Percentiles rank a stretch among this genome's conserved stretches.
These are phyloP conservation scores for Crematogaster levior DNA, from an alignment of 2,888 invertebrate species.

Conservation along the genomic window DNA sequence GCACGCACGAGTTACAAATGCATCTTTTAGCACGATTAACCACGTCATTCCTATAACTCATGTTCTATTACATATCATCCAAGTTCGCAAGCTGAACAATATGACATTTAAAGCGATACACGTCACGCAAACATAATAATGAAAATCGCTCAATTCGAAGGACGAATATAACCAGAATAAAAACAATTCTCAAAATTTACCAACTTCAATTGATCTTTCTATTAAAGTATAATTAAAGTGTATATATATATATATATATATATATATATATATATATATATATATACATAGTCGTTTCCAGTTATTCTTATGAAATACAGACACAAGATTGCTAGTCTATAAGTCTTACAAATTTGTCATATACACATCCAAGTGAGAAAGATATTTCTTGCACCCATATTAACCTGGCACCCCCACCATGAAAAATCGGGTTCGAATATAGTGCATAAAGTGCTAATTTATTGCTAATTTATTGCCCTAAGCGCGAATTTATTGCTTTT, in stretches of 20 bases:
- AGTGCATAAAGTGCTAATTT: too few species aligned
- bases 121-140: slow-evolving; percentile 11
- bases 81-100: not conserved
- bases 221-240: not conserved
- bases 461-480: too few species aligned
- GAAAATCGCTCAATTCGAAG: not conserved
- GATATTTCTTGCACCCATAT: too few species aligned
- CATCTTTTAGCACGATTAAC: not conserved
- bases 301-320: not conserved
- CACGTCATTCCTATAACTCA: slow-evolving; percentile 1
- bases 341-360: not conserved
- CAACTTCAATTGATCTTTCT: not conserved
- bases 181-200: not conserved
- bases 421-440: too few species aligned
- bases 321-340: not conserved
- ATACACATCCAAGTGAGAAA: too few species aligned
- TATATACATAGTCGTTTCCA: too few species aligned
- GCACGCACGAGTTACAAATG: slow-evolving; percentile 1
- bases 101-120: not conserved
- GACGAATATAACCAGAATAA: not conserved
- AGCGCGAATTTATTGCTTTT: too few species aligned
- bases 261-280: too few species aligned
- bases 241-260: too few species aligned
- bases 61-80: not conserved
- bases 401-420: too few species aligned